Conservation (phyloP, 2,797 vertebrate species). For the Bovichtus variegatus region DNA sequence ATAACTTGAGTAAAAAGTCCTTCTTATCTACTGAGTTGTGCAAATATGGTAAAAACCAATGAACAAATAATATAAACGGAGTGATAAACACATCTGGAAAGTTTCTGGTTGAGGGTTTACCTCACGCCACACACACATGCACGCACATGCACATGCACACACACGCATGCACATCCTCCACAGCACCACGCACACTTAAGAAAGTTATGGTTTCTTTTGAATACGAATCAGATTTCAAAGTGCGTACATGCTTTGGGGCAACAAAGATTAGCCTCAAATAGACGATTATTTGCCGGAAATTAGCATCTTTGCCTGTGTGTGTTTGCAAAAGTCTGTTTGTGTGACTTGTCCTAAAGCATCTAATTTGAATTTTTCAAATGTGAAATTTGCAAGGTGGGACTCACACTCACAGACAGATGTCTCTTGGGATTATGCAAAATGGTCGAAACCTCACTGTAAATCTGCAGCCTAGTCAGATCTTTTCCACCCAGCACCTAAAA, state of each 20-base stretch:
- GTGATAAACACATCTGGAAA: conserved; percentile 28
- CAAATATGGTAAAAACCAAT: conserved; percentile 37
- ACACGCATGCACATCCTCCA: not conserved
- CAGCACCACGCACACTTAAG: conserved; percentile 1
- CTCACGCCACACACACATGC: not conserved
- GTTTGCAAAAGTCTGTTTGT: conserved; percentile 42
- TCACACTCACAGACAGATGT: conserved; percentile 59
- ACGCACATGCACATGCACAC: not conserved
- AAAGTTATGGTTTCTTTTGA: conserved; percentile 39
- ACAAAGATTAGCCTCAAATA: conserved; percentile 48
- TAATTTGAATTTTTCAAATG: conserved; percentile 63
- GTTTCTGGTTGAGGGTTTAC: conserved; percentile 26
- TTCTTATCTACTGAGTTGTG: conserved; percentile 25
- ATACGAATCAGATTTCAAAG: conserved; percentile 48
- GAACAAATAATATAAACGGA: conserved; percentile 39
- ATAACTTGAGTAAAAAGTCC: conserved; percentile 30
- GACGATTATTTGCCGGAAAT: conserved; percentile 49
- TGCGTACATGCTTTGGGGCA: conserved; percentile 24
- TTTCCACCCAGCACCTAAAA: conserved; percentile 49
- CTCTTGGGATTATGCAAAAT: conserved; percentile 73
- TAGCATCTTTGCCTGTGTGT: conserved; percentile 41
- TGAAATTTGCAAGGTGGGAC: conserved; percentile 57
- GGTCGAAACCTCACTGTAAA: conserved; percentile 43
- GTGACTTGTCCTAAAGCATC: conserved; percentile 41
- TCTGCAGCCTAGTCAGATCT: conserved; percentile 51